phyloP scores from a whole-genome alignment of 1,140 invertebrate genomes.

The Globodera ellingtonae region DNA sequence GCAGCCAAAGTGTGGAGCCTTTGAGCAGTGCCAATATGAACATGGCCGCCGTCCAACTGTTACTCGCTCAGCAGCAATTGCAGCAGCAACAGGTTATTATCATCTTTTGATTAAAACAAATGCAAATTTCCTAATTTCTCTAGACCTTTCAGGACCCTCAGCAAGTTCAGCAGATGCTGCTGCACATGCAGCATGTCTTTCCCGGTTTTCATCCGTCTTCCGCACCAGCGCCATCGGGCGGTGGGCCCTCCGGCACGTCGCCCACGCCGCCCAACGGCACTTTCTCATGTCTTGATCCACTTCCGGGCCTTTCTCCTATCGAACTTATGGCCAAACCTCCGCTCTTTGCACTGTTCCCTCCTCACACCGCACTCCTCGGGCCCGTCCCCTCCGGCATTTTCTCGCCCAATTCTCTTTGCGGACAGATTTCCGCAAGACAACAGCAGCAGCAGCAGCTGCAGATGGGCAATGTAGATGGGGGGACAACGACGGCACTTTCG shows the following conservation, averaged over 20 bases:
- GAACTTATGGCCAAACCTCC: conserved; percentile 1
- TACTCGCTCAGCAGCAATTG: conserved; percentile 3
- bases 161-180: background rate
- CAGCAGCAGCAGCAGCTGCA: background rate
- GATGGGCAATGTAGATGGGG: background rate
- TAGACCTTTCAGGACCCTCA: conserved; percentile 8
- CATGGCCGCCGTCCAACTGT: conserved; percentile 8
- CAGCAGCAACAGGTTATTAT: background rate
- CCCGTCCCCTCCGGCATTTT: background rate
- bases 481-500: background rate
- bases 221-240: background rate
- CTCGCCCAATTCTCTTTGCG: background rate
- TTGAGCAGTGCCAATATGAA: conserved; percentile 8
- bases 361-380: background rate
- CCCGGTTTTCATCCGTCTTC: background rate
- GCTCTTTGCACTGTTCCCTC: conserved; percentile 3
- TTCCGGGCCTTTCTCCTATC: background rate
- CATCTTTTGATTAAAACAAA: background rate
- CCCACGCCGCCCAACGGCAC: background rate
- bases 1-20: background rate
- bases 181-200: background rate
- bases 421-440: background rate
- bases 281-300: background rate
- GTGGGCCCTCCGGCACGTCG: background rate
- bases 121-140: background rate